phyloP scores from a whole-genome alignment of 2,888 invertebrate species.

The Smittia sp. region DNA sequence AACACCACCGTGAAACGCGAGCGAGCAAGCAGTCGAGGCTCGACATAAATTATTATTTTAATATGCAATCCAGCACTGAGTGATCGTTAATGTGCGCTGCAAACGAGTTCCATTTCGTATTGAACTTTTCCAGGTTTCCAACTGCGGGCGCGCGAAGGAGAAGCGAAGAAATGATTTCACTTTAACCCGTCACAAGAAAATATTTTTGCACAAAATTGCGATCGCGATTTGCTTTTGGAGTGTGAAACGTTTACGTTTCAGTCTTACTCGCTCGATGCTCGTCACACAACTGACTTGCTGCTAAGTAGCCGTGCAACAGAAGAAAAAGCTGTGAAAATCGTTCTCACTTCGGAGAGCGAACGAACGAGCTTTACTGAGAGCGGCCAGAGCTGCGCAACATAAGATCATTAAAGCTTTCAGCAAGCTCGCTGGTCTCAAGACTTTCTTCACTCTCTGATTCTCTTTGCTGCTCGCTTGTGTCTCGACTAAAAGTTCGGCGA shows the following conservation, averaged over 20 bases:
- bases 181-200: constrained; percentile 27
- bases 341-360: neutral
- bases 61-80: constrained; percentile 6
- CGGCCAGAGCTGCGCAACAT: too few relatives aligned
- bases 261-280: neutral
- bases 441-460: neutral
- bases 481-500: constrained; percentile 2
- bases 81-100: constrained; percentile 19
- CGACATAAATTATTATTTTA: constrained; percentile 27
- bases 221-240: constrained; percentile 2
- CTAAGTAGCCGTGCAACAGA: too few relatives aligned
- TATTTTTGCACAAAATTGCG: constrained; percentile 6
- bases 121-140: constrained; percentile 26
- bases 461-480: neutral
- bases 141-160: neutral
- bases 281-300: neutral
- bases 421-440: too few relatives aligned
- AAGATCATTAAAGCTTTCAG: too few relatives aligned
- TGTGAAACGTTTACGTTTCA: neutral
- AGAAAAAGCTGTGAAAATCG: neutral
- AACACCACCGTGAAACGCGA: neutral
- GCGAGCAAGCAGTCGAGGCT: neutral
- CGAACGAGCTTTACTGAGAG: too few relatives aligned
- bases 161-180: constrained; percentile 26
- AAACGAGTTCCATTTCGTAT: constrained; percentile 22